Evolutionary conservation across 92 coral and sea anemone genomes (phyloP).

Genomic region (Phenganax stokvisi): DNA sequence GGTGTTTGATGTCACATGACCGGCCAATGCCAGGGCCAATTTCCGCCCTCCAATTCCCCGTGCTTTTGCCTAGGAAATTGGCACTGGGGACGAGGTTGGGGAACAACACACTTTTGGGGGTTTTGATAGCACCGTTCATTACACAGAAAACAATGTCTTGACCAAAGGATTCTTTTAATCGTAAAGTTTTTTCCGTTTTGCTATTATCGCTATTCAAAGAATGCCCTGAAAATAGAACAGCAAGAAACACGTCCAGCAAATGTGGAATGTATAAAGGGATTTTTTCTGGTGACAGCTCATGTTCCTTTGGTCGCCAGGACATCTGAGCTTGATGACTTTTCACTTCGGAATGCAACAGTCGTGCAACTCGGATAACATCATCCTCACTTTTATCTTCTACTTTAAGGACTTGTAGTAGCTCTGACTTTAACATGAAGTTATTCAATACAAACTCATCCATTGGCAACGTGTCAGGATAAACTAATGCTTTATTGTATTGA

Average conservation of each 20-base stretch:
- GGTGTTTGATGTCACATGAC: conserved; percentile 45
- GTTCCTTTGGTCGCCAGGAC: conserved; percentile 59
- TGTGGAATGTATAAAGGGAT: conserved; percentile 37
- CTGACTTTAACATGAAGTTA: conserved; percentile 20
- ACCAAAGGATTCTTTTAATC: conserved; percentile 50
- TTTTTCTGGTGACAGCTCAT: conserved; percentile 33
- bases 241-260: conserved; percentile 42
- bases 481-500: conserved; percentile 43
- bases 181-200: conserved; percentile 39
- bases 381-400: conserved; percentile 23
- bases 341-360: conserved; percentile 39
- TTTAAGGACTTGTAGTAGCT: conserved; percentile 25
- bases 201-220: conserved; percentile 47
- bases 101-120: conserved; percentile 54
- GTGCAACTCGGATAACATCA: conserved; percentile 35
- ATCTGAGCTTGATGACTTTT: conserved; percentile 46
- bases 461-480: conserved; percentile 48
- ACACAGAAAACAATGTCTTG: conserved; percentile 47
- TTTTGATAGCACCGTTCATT: conserved; percentile 46
- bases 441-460: conserved; percentile 39
- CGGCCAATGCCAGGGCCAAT: conserved; percentile 54
- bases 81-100: too few relatives aligned
- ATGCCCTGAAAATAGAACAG: conserved; percentile 50
- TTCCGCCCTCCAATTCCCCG: conserved; percentile 51
- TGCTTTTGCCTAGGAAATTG: too few relatives aligned